Evolutionary conservation across 2,797 vertebrate genomes (phyloP).

Genomic region (Melanotaenia trifasciata): DNA sequence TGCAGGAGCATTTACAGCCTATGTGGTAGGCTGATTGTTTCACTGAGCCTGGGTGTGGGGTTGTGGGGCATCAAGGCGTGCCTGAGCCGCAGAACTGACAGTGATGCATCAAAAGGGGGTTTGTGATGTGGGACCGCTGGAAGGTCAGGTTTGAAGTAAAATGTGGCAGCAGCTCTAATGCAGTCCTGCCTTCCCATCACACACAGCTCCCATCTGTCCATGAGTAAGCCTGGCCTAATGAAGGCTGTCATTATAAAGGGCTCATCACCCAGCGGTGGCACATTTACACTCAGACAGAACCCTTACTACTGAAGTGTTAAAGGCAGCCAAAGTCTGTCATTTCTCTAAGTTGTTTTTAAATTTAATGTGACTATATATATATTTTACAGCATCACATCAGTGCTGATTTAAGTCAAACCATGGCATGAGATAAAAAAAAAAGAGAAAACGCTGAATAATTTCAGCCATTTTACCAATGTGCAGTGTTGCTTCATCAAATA

Average conservation of each 20-base stretch:
- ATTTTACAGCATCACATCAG: not conserved
- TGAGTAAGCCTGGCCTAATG: constrained; percentile 59
- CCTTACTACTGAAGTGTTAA: constrained; percentile 14
- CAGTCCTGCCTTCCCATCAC: constrained; percentile 63
- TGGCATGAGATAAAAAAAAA: not conserved
- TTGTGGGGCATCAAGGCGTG: constrained; percentile 38
- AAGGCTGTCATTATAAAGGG: constrained; percentile 65
- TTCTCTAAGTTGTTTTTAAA: constrained; percentile 7
- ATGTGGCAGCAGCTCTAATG: constrained; percentile 72
- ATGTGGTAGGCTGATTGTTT: constrained; percentile 65
- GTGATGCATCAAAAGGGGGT: constrained; percentile 72
- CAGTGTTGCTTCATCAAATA: not conserved
- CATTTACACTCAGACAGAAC: constrained; percentile 35
- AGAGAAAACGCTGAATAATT: not conserved
- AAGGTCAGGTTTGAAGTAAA: constrained; percentile 82
- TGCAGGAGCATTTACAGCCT: constrained; percentile 61
- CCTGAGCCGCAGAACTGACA: constrained; percentile 57
- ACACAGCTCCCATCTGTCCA: constrained; percentile 73
- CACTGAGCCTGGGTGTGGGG: constrained; percentile 34
- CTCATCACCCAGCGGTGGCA: constrained; percentile 53
- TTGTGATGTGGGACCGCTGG: constrained; percentile 66
- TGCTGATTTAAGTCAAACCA: not conserved
- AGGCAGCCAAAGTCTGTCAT: constrained; percentile 20
- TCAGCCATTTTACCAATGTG: not conserved
- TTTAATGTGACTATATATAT: constrained; percentile 12